A percentile compares a stretch with the other conserved stretches of the same genome.
These are phyloP conservation scores for Strigamia maritima DNA, from an alignment of 2,888 invertebrate genomes.

Conservation along the genomic window DNA sequence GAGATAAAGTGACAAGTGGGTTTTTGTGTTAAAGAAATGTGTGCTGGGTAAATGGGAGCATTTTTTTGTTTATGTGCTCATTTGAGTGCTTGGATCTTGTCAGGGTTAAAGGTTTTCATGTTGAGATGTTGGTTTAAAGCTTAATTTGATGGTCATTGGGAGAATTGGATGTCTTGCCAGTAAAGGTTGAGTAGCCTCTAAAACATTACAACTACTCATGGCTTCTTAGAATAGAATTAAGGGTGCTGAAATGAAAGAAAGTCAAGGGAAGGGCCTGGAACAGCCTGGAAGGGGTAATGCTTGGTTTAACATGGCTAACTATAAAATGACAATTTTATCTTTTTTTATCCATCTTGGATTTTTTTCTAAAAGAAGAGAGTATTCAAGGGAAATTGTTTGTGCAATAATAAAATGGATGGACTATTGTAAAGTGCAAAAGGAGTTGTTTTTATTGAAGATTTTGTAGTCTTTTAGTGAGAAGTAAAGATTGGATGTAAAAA, in stretches of 20 bases:
- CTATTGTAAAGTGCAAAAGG: no score
- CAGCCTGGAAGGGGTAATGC: conserved; percentile 19
- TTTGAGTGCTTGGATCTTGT: background rate
- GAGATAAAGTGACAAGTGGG: background rate
- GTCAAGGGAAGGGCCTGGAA: no score
- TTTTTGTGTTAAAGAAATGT: background rate
- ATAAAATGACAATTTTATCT: background rate
- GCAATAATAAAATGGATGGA: no score
- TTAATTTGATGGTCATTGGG: conserved; percentile 19
- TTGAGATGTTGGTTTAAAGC: background rate
- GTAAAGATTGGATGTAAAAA: no score
- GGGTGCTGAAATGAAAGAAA: conserved; percentile 21
- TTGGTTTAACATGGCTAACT: background rate
- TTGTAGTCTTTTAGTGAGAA: no score
- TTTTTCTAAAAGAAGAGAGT: background rate
- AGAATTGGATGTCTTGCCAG: background rate
- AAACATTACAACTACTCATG: conserved; percentile 15
- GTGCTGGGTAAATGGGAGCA: background rate
- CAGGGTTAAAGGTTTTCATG: background rate
- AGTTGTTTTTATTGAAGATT: no score
- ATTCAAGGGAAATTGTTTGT: no score
- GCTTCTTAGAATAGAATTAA: background rate
- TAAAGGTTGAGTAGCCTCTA: background rate
- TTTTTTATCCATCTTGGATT: background rate
- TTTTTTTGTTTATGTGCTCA: background rate